A percentile compares a stretch with the other conserved stretches of the same genome.
Conservation (phyloP, 2,888 invertebrate species). For the Synanthedon formicaeformis region DNA sequence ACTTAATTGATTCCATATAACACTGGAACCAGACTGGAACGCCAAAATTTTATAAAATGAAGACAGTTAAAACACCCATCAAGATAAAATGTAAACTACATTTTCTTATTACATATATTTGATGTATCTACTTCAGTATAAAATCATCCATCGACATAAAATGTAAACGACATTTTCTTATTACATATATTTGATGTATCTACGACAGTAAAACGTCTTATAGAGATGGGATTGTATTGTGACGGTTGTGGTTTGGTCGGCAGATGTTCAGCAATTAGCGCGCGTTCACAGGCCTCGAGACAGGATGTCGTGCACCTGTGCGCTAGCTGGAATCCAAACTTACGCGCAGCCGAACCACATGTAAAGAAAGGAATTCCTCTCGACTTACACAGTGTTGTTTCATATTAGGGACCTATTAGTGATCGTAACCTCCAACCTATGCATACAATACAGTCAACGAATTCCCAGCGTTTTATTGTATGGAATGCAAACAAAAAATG, state of each 20-base stretch:
- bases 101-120: no score
- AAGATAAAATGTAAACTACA: no score
- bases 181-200: no score
- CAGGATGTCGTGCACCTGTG: conserved; percentile 65
- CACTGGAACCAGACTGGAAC: no score
- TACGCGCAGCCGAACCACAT: conserved; percentile 40
- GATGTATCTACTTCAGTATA: background rate
- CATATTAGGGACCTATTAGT: background rate
- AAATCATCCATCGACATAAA: no score
- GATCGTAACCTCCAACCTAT: conserved; percentile 4
- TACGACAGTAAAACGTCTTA: background rate
- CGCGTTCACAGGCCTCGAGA: conserved; percentile 33
- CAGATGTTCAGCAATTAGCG: conserved; percentile 56
- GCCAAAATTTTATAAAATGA: no score
- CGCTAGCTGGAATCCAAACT: conserved; percentile 28
- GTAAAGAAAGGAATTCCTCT: background rate
- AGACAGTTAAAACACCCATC: no score
- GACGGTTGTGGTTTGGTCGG: conserved; percentile 9
- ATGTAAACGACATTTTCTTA: no score
- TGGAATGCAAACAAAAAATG: conserved; percentile 23
- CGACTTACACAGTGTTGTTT: background rate
- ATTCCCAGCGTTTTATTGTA: conserved; percentile 7
- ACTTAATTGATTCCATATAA: no score
- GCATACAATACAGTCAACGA: conserved; percentile 7
- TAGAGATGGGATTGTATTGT: background rate